Base-by-base conservation (phyloP, 2,888 invertebrate species). In the Candidula unifasciata region DNA sequence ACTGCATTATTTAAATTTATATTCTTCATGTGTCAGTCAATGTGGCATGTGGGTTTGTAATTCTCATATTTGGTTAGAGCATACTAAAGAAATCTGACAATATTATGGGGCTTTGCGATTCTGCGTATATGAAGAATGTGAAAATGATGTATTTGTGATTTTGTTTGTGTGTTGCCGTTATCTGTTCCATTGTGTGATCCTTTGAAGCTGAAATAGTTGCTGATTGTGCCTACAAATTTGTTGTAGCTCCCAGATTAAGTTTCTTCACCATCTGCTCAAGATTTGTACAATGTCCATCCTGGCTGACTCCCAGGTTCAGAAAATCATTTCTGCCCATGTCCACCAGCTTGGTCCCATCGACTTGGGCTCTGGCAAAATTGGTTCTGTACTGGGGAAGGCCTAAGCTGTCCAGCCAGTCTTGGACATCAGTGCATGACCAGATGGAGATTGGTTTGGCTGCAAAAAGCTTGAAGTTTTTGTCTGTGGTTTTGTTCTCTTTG, bases 231-330 rank as follows among this genome's bases (percentile, higher is more conserved):
- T 71, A 84, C n/a, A 84, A 74, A 33, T 84, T 84, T 44, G 84
- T 84, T 10, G 80, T 66, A 13, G 66, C 44, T 10, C 80, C 80
- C 57, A 68, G 89, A 86, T 93, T 93, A 86, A 80, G 88, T 87
- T 93, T 93, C 87, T 94, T 94, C 83, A 95, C 93, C 16, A 95
- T 94, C 86, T 94, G 92, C 89, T 95, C 95, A 90, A 95, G 94
- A 88, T 94, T 94, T 92, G 95, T 94, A 86, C 95, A 93, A 89
- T 95, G 95, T 33, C 95, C 95, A 64, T 95, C 94, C 88, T 95
- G 94, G 77, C 94, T 94, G 37, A 95, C 95, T 30, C 95, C 95
- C n/a, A 95, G 92, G 83, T 94, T 94, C 79, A 95, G 94, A 86
- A 95, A 94, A 80, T 94, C 94, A 86, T 94, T 94, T 83, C 95